phyloP scores from a whole-genome alignment of 2,888 invertebrate genomes.

The Tanypteryx hageni region DNA sequence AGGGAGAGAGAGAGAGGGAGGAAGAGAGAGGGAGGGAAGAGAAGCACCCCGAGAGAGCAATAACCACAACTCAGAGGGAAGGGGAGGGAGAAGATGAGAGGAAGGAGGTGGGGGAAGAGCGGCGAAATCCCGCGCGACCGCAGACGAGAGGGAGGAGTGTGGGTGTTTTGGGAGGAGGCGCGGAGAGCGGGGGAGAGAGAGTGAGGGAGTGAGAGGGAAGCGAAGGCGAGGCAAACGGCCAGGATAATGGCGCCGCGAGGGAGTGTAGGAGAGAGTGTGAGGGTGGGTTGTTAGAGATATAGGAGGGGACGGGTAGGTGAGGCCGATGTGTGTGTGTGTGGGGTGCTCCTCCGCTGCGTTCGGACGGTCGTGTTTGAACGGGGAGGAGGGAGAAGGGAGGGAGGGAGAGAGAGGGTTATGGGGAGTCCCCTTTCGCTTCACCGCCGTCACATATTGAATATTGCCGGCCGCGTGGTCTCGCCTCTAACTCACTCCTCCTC shows the following conservation, averaged over 20 bases:
- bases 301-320: not conserved
- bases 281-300: not conserved
- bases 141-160: conserved; percentile 74
- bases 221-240: not conserved
- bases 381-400: conserved; percentile 69
- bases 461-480: conserved; percentile 66
- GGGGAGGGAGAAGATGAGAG: not conserved
- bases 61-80: conserved; percentile 56
- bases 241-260: not conserved
- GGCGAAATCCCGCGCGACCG: conserved; percentile 71
- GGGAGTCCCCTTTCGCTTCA: conserved; percentile 61
- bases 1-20: not conserved
- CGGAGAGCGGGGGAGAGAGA: conserved; percentile 68
- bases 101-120: not conserved
- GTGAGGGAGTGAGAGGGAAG: conserved; percentile 67
- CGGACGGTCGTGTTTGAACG: conserved; percentile 69
- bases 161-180: conserved; percentile 73
- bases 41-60: conserved; percentile 48
- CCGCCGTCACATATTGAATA: conserved; percentile 66
- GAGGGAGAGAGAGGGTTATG: conserved; percentile 65
- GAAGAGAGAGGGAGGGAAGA: not conserved
- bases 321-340: not conserved
- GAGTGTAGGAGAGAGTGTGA: not conserved
- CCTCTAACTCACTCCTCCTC: conserved; percentile 68
- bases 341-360: conserved; percentile 9